phyloP scores from a whole-genome alignment of 2,113 vertebrate species.

The Dendropsophus ebraccatus region DNA sequence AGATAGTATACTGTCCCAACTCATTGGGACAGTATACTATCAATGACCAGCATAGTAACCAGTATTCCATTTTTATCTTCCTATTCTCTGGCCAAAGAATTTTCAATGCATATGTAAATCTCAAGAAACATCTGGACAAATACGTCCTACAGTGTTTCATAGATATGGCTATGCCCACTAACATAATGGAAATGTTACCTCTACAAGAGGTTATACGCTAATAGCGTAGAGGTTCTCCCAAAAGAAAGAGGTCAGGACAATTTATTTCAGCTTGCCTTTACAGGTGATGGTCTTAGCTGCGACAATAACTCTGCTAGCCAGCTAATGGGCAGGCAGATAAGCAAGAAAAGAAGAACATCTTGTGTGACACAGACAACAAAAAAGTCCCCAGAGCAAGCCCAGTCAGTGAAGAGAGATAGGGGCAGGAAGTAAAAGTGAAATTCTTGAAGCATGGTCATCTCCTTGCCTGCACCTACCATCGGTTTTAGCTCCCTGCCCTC shows the following conservation, averaged over 20 bases:
- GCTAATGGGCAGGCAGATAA: conserved; percentile 91
- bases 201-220: conserved; percentile 3
- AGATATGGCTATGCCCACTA: not conserved
- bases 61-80: not conserved
- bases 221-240: not conserved
- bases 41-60: not conserved
- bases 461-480: conserved; percentile 94
- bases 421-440: conserved; percentile 94
- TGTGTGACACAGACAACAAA: conserved; percentile 88
- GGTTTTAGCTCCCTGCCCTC: conserved; percentile 91
- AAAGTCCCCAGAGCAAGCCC: conserved; percentile 83
- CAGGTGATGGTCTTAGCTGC: conserved; percentile 80
- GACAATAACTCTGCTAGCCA: conserved; percentile 88
- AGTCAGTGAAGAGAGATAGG: conserved; percentile 91
- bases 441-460: conserved; percentile 85
- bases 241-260: conserved; percentile 39
- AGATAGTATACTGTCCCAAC: no score
- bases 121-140: not conserved
- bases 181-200: conserved; percentile 19
- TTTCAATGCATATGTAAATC: not conserved
- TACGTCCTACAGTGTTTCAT: not conserved
- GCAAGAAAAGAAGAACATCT: conserved; percentile 92
- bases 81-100: not conserved
- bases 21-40: not conserved
- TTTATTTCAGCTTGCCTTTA: conserved; percentile 83